Conservation (phyloP, 1,140 invertebrate genomes). For the Melitaea cinxia region DNA sequence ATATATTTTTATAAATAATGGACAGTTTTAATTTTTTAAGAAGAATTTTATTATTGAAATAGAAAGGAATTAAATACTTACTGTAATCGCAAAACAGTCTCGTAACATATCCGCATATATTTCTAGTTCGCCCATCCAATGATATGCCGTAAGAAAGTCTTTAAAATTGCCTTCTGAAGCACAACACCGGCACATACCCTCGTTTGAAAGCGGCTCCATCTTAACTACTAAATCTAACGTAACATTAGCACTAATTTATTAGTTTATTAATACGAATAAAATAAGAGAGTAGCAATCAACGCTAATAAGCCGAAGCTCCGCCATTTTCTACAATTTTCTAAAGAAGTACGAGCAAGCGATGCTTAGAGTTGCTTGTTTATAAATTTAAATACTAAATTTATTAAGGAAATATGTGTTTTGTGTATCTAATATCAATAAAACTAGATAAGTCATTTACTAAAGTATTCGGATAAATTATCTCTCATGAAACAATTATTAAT, state of each 20-base stretch:
- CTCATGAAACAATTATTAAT: too few relatives aligned
- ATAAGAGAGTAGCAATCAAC: conserved; percentile 42
- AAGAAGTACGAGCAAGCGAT: conserved; percentile 30
- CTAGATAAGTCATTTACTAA: too few relatives aligned
- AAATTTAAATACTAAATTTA: not conserved
- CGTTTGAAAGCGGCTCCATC: conserved; percentile 54
- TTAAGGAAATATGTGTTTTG: not conserved
- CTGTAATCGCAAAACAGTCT: conserved; percentile 70
- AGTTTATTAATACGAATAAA: conserved; percentile 39
- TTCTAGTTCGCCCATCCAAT: conserved; percentile 73
- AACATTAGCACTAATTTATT: conserved; percentile 47
- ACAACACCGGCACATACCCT: conserved; percentile 72
- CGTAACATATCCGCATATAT: conserved; percentile 69
- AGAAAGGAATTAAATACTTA: conserved; percentile 43
- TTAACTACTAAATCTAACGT: conserved; percentile 47
- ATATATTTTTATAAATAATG: not conserved
- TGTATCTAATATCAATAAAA: not conserved
- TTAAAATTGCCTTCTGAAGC: conserved; percentile 67
- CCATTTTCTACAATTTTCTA: conserved; percentile 71
- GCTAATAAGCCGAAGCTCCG: conserved; percentile 51
- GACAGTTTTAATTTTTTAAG: not conserved
- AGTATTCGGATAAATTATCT: too few relatives aligned
- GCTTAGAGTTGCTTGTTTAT: not conserved
- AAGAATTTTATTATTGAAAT: not conserved
- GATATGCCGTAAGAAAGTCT: conserved; percentile 58